Base-by-base conservation (phyloP, 2,113 vertebrate species). In the Aplodontia rufa region DNA sequence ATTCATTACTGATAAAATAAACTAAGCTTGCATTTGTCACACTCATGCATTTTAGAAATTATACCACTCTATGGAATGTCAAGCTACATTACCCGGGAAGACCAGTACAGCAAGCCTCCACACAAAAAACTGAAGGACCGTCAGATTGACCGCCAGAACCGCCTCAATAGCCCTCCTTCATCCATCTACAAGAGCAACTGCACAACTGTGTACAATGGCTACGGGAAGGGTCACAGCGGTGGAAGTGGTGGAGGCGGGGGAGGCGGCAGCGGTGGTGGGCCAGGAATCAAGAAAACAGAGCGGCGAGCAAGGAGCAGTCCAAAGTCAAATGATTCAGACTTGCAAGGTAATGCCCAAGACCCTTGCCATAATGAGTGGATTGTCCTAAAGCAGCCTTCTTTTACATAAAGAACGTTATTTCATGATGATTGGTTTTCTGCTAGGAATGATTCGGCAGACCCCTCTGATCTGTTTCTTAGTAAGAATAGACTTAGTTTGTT, bases 1-100 rank as follows among this genome's bases (percentile, higher is more conserved):
- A 89, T 68, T 62, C 66, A 6, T 72, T 79, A 47, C 32, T 58
- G 53, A 49, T 55, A 58, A 60, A 55, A 9, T 40, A 58, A 22
- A 78, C 88, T 97, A 68, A 97, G 24, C 45, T 84, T 53, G 28
- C 35, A 20, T 94, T 92, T 97, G 37, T 96, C 58, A 6, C 40
- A 35, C 90, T 95, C 30, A 1, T 83, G 26, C 0, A 0, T 96
- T 98, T 81, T 97, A 99, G 99, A 99, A 98, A 99, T 99, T 88
- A 99, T 99, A 98, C 99, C 99, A 87, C 98, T 99, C 92, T 99
- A 99, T 4, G 99, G 99, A 78, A 99, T 99, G 99, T 99, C 99
- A 37, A 99, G 98, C 98, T 99, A 99, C 95, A 99, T 99, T 69
- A 99, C 99, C 91, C 98, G 99, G 94, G 99, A 99, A 97, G 99